Evolutionary conservation across 2,113 vertebrate genomes (phyloP).

Genomic region (Pseudopodoces humilis): DNA sequence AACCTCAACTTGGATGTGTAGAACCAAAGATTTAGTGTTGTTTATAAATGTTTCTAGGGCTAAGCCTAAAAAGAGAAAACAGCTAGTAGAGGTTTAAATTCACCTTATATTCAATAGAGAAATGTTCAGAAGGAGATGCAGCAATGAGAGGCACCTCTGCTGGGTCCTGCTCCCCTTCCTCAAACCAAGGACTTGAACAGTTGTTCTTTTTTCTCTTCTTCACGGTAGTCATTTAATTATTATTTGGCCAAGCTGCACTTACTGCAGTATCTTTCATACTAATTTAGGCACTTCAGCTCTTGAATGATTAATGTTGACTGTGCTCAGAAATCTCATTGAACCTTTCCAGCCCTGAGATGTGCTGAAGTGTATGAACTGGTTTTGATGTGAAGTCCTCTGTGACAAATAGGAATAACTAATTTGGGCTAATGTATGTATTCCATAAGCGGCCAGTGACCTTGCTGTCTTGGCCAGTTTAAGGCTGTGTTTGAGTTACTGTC

Average conservation of each 20-base stretch:
- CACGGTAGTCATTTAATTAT: slow-evolving; percentile 26
- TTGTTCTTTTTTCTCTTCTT: neutral
- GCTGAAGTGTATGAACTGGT: neutral
- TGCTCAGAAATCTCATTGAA: neutral
- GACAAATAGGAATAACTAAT: neutral
- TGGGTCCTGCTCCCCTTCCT: neutral
- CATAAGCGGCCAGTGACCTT: neutral
- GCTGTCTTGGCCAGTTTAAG: neutral
- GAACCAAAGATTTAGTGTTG: neutral
- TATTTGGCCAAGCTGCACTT: neutral
- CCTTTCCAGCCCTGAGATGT: neutral
- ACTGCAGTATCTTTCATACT: slow-evolving; percentile 8
- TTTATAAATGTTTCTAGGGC: neutral
- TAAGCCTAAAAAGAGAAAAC: neutral
- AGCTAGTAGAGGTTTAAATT: neutral
- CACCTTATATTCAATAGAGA: neutral
- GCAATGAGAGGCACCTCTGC: neutral
- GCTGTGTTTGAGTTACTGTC: neutral
- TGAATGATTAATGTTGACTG: slow-evolving; percentile 26
- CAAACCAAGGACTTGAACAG: neutral
- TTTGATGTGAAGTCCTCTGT: neutral
- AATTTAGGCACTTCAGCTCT: slow-evolving; percentile 6
- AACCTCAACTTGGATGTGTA: neutral
- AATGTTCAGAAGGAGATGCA: neutral
- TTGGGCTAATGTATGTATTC: neutral